phyloP scores from a whole-genome alignment of 1,140 invertebrate species.

The Drosophila micromelanica region DNA sequence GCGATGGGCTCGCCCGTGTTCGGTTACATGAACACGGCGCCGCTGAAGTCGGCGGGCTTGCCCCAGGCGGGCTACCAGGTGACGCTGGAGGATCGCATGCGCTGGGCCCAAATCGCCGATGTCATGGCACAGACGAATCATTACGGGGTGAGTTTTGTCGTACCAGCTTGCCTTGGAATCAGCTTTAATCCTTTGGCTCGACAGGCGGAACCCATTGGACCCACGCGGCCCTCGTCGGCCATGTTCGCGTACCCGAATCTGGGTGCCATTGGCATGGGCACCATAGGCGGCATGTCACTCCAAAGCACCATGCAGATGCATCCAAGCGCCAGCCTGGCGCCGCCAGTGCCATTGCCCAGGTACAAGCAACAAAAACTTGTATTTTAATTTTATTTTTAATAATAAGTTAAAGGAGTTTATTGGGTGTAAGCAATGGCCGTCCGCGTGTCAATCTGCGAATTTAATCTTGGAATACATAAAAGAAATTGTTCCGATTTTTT shows the following conservation, averaged over 20 bases:
- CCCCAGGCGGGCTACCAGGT: constrained; percentile 88
- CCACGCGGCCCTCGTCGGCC: constrained; percentile 91
- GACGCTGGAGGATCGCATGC: constrained; percentile 89
- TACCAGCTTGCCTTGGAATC: no score
- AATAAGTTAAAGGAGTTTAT: no score
- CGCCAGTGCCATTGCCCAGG: constrained; percentile 90
- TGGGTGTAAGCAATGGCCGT: no score
- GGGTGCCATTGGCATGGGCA: constrained; percentile 77
- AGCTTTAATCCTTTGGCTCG: neutral
- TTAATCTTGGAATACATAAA: no score
- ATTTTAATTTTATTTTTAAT: no score
- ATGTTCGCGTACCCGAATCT: constrained; percentile 91
- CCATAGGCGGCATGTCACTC: constrained; percentile 85
- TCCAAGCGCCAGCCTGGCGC: constrained; percentile 84
- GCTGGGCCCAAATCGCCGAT: constrained; percentile 94
- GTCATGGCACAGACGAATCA: constrained; percentile 93
- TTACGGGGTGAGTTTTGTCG: constrained; percentile 91
- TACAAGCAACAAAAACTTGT: constrained; percentile 36
- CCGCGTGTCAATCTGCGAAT: no score
- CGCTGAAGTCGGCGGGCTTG: constrained; percentile 87
- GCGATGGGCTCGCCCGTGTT: constrained; percentile 91
- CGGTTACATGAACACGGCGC: constrained; percentile 91
- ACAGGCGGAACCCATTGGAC: constrained; percentile 88
- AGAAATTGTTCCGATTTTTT: no score
- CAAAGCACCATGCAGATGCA: constrained; percentile 86